Evolutionary conservation across 23 tunicate genomes (phyloP), one percentile per base, ranked within the genome.

Genomic region (Clavelina lepadiformis): DNA sequence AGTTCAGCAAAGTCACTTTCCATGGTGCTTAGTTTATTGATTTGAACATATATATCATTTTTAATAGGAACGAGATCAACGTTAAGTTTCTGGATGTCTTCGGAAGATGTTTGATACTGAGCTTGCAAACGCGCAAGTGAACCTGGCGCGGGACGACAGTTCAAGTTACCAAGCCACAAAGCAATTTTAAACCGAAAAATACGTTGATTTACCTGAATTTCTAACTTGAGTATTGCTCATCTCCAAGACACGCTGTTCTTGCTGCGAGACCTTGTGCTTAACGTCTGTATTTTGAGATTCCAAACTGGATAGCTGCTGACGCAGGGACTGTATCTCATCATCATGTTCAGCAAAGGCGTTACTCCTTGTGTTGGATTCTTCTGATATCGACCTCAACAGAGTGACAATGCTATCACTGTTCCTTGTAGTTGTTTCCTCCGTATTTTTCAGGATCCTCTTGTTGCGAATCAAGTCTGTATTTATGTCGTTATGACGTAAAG

Each of bases 401-500:
- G 32, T 54, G 30, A 13, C 44, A 3, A 76, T 6, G 23, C 11
- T 33, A 27, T 65, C 82, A 49, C 41, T 29, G 18, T 65, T 65
- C n/a, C 31, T 35, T 2, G 66, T 20, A 24, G 66, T 19, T 4
- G 54, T 8, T 5, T 38, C 36, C 6, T 34, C 56, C 33, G 66
- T 35, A 29, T 15, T 32, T 50, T 76, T 57, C n/a, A 76, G 26
- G 3, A 53, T 34, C 19, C 51, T 65, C 41, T 65, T 56, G 53
- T 45, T 67, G 13, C 73, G 65, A n/a, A 20, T 1, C 2, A 41
- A 34, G 26, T 73, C 56, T 11, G 61, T 26, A 25, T 76, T 58
- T 1, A 76, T 3, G 51, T 55, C 66, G 24, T 65, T 65, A 31
- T 76, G 82, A 56, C 71, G 71, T 26, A 50, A 2, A 49, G 51